Evolutionary conservation across 2,888 invertebrate genomes (phyloP), one percentile per base, ranked within the genome.

Genomic region (Thumatha senex): DNA sequence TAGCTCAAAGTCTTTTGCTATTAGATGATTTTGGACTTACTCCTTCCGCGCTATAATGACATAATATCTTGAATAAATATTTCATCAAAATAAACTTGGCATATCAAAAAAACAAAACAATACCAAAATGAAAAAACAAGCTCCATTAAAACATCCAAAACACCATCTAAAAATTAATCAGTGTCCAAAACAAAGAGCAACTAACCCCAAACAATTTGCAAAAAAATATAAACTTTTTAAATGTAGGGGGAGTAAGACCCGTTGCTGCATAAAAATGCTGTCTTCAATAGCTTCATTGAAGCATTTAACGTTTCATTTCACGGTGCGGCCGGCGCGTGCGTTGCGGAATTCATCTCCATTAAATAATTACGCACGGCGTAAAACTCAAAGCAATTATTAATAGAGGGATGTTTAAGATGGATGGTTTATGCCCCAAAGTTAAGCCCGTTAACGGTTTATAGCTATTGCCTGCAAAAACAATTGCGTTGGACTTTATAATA

Each of bases 221-320:
- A 58, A 58, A 43, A 48, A 50, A 39, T 18, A 7, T 15, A 58
- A 61, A 61, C 49, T 61, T 63, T n/a, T 53, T 33, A 45, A 45
- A 45, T 40, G 51, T 50, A 59, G 70, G 68, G 72, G 59, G 54
- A 55, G 40, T 48, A 50, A 42, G 46, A 61, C 53, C 50, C 54
- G 56, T 10, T 63, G 67, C 65, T 70, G 70, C 70, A 70, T 67
- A 74, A 79, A 78, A 76, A 72, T 47, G 41, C 43, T 61, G 62
- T 64, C 70, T 72, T 75, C 74, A 70, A 76, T 60, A 54, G 61
- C 70, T 61, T 66, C 82, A 74, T 67, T 74, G 76, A 74, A 68
- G 79, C 86, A 77, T 80, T 74, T 84, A 85, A 88, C 84, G 76
- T 77, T 76, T 80, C 81, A 87, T 89, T 89, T 86, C 83, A 86